A percentile compares a stretch with the other conserved stretches of the same genome.
phyloP scores from a whole-genome alignment of 2,113 vertebrate species.

The Heterotilapia buettikoferi region DNA sequence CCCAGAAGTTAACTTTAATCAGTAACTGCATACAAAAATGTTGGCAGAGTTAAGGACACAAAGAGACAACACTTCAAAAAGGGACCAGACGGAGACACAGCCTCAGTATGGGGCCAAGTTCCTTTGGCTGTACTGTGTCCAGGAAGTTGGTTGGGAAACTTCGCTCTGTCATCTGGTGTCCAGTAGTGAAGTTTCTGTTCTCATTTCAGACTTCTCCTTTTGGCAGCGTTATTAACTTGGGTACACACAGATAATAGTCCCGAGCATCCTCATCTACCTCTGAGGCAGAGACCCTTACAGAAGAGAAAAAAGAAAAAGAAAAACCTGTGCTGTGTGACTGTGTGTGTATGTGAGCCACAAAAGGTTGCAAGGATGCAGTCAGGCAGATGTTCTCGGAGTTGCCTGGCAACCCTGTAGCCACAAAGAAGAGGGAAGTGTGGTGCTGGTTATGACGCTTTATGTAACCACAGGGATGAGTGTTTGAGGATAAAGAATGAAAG shows the following conservation, averaged over 20 bases:
- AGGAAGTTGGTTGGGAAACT: conserved; percentile 53
- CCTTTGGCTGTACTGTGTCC: background rate
- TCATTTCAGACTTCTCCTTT: conserved; percentile 42
- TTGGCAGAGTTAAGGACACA: background rate
- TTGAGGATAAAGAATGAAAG: background rate
- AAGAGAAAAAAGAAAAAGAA: background rate
- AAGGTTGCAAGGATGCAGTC: conserved; percentile 18
- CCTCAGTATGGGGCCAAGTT: background rate
- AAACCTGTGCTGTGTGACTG: background rate
- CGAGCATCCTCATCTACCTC: background rate
- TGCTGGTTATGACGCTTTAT: conserved; percentile 26
- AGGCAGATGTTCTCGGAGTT: conserved; percentile 45
- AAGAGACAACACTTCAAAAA: background rate
- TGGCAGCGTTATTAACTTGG: background rate
- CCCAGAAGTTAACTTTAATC: background rate
- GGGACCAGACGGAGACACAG: background rate
- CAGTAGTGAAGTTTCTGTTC: conserved; percentile 50
- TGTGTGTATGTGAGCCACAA: background rate
- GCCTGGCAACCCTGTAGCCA: conserved; percentile 61
- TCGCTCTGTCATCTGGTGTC: conserved; percentile 20
- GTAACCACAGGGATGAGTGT: conserved; percentile 4
- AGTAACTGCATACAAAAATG: background rate
- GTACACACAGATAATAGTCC: background rate
- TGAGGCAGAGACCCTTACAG: background rate
- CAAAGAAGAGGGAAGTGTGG: conserved; percentile 31